These are phyloP conservation scores for Novumbra hubbsi DNA, from an alignment of 2,797 vertebrate genomes.

Conservation along the genomic window DNA sequence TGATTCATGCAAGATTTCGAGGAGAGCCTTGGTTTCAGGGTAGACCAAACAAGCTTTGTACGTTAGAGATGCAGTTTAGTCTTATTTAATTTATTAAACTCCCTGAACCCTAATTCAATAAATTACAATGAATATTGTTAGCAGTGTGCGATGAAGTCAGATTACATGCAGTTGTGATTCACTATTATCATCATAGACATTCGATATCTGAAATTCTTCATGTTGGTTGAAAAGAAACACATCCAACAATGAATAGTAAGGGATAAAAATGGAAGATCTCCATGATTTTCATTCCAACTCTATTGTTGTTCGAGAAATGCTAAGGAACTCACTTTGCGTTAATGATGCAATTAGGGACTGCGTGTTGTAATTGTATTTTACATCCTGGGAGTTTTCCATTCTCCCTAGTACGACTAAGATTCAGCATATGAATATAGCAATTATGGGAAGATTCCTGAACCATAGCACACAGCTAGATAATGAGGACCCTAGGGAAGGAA, in stretches of 20 bases:
- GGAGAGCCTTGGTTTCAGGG: constrained; percentile 23
- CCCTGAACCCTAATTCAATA: constrained; percentile 25
- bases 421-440: constrained; percentile 40
- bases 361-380: constrained; percentile 37
- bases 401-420: constrained; percentile 26
- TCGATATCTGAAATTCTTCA: constrained; percentile 29
- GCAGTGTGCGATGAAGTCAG: background rate
- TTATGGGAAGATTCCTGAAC: constrained; percentile 57
- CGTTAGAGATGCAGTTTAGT: constrained; percentile 17
- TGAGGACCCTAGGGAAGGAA: constrained; percentile 66
- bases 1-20: constrained; percentile 38
- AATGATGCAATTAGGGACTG: constrained; percentile 44
- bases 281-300: constrained; percentile 15
- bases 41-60: constrained; percentile 24
- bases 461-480: constrained; percentile 59
- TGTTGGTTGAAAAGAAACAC: constrained; percentile 24
- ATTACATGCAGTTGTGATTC: background rate
- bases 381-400: constrained; percentile 34
- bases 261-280: background rate
- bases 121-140: constrained; percentile 8
- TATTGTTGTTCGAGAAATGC: constrained; percentile 14
- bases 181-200: constrained; percentile 17
- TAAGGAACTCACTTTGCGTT: constrained; percentile 23
- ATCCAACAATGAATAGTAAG: constrained; percentile 10
- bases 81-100: constrained; percentile 23